These are phyloP conservation scores for Gavialis gangeticus DNA, from an alignment of 2,113 vertebrate species.

Conservation along the genomic window DNA sequence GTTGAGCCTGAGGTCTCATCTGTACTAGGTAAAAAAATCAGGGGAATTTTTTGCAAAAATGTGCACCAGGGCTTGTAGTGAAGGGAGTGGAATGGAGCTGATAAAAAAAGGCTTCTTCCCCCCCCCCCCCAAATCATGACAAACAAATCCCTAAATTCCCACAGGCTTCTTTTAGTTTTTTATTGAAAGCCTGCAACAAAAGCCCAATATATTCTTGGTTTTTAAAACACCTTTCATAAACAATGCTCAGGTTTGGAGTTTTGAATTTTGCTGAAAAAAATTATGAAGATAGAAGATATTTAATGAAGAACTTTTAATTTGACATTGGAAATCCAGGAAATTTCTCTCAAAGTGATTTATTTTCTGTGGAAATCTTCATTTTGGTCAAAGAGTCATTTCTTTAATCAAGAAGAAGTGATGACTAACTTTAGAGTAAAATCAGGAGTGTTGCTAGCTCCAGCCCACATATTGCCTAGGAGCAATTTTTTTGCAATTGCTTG, in stretches of 20 bases:
- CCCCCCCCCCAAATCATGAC: not conserved
- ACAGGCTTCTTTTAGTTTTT: not conserved
- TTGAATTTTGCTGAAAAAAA: not conserved
- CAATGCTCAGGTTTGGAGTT: not conserved
- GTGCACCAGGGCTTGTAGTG: not conserved
- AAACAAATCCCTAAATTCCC: not conserved
- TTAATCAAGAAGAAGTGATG: not conserved
- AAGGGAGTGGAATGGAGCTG: not conserved
- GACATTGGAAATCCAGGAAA: not conserved
- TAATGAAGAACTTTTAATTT: slow-evolving; percentile 2
- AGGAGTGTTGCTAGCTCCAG: not conserved
- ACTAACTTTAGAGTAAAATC: not conserved
- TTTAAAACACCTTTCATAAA: slow-evolving; percentile 15
- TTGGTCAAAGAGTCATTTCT: not conserved
- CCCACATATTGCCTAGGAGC: not conserved
- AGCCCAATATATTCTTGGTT: not conserved
- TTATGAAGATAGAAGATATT: not conserved
- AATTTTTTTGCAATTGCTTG: not conserved
- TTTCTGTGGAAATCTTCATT: not conserved
- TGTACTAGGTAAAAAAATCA: not conserved
- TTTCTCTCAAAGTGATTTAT: not conserved
- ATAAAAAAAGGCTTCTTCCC: not conserved
- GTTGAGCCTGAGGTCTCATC: not conserved
- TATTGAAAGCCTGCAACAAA: not conserved
- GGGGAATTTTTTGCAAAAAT: not conserved